Evolutionary conservation across 2,797 vertebrate species (phyloP), one percentile per base, ranked within the genome.

Genomic region (Graptemys geographica): DNA sequence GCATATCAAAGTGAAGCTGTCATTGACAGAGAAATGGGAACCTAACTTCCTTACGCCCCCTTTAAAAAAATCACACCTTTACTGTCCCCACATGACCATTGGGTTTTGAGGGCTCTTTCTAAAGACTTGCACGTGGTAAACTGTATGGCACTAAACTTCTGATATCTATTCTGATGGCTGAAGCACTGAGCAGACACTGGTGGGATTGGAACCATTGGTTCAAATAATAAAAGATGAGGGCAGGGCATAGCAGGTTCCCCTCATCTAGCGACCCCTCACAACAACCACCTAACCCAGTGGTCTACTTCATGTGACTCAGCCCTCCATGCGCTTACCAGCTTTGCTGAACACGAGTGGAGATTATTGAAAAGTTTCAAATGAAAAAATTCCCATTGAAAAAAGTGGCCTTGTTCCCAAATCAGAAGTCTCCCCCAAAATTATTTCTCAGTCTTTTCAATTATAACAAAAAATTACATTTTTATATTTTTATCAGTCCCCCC

Each of bases 351-450:
- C 92, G 55, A 90, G 80, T 1, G 84, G 52, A 88, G 59, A 3
- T 84, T 83, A 84, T 12, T 44, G 27, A 89, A 81, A 93, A 94
- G 37, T 86, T 93, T 33, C 74, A 11, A 81, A 76, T 44, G 88
- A 92, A 85, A 95, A 93, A 82, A 84, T 83, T 90, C 86, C 7
- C 3, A n/a, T 55, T 92, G 76, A 57, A 57, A 53, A 94, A 94
- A 2, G 3, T 25, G 5, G 3, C 1, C 18, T 86, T 84, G 65
- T 84, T 96, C 87, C 27, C 83, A 51, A 37, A 93, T 55, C 79
- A n/a, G 33, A 69, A 33, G 5, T 65, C 16, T n/a, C 31, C 16
- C 62, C 15, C 62, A 8, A 37, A 69, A 69, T 19, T 79, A 6
- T 89, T 81, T 27, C 2, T 51, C 1, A 0, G 21, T 65, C 79